These are phyloP conservation scores for Coregonus ussuriensis DNA, from an alignment of 2,797 vertebrate genomes.

Conservation along the genomic window DNA sequence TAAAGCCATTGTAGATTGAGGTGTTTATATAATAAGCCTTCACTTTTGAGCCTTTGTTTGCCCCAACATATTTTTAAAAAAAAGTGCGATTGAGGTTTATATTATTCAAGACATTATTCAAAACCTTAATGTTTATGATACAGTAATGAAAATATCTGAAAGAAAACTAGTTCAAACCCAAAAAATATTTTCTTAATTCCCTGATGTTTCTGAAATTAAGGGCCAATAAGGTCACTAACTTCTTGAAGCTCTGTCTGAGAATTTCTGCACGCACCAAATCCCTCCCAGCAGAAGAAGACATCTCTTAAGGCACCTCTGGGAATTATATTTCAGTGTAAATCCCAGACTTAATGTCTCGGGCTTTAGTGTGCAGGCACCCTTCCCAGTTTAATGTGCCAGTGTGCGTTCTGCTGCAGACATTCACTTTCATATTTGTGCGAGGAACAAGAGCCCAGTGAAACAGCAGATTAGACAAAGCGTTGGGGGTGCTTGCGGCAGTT, in stretches of 20 bases:
- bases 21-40: neutral
- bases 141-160: neutral
- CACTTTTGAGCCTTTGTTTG: neutral
- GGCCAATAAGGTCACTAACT: conserved; percentile 25
- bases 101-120: neutral
- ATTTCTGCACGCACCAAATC: conserved; percentile 40
- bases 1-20: neutral
- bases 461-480: conserved; percentile 69
- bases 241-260: conserved; percentile 39
- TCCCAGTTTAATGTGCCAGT: conserved; percentile 64
- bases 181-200: neutral
- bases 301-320: conserved; percentile 51
- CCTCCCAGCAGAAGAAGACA: conserved; percentile 7
- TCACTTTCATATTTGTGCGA: conserved; percentile 62
- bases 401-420: conserved; percentile 64
- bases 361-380: conserved; percentile 55
- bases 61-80: neutral
- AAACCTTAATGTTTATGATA: neutral
- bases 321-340: conserved; percentile 61
- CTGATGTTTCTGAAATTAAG: neutral
- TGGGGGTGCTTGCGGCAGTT: conserved; percentile 70
- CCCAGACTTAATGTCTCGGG: conserved; percentile 54
- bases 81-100: neutral
- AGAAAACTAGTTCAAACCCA: too few relatives aligned
- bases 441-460: conserved; percentile 70